Conservation (phyloP, 2,797 vertebrate genomes). For the Uromys caudimaculatus region DNA sequence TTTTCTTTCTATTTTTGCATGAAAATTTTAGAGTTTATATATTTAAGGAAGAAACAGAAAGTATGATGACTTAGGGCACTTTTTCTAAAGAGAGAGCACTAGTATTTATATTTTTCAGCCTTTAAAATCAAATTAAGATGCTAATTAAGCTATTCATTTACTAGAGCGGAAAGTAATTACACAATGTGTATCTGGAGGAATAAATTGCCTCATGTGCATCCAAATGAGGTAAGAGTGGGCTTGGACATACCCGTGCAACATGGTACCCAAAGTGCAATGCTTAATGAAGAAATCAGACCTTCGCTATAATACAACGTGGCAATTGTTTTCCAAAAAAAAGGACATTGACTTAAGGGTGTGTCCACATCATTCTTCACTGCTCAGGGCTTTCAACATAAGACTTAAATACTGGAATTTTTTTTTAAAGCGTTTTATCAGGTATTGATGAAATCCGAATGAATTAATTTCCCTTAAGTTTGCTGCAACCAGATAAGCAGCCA, state of each 20-base stretch:
- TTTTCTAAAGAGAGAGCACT: conserved; percentile 68
- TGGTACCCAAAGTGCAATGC: not conserved
- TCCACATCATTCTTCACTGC: conserved; percentile 6
- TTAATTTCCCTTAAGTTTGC: conserved; percentile 43
- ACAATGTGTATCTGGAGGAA: conserved; percentile 76
- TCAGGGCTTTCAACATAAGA: not conserved
- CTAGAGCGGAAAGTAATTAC: conserved; percentile 81
- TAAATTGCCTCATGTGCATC: conserved; percentile 77
- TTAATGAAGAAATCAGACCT: conserved; percentile 42
- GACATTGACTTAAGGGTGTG: conserved; percentile 53
- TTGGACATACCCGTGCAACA: conserved; percentile 63
- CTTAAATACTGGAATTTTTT: conserved; percentile 32
- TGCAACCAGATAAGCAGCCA: conserved; percentile 11
- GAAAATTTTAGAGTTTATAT: conserved; percentile 60
- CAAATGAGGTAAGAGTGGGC: conserved; percentile 75
- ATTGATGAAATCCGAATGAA: conserved; percentile 12
- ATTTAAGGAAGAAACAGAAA: conserved; percentile 73
- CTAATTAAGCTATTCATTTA: conserved; percentile 83
- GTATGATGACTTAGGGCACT: conserved; percentile 75
- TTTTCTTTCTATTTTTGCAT: conserved; percentile 23
- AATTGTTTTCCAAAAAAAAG: conserved; percentile 51
- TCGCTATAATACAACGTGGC: not conserved
- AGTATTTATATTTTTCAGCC: conserved; percentile 78
- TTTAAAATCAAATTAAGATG: conserved; percentile 84
- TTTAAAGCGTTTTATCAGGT: conserved; percentile 6